Percentiles rank a stretch among this genome's conserved stretches.
Evolutionary conservation across 1,140 invertebrate genomes (phyloP).

Genomic region (Tetramorium parvispinum): DNA sequence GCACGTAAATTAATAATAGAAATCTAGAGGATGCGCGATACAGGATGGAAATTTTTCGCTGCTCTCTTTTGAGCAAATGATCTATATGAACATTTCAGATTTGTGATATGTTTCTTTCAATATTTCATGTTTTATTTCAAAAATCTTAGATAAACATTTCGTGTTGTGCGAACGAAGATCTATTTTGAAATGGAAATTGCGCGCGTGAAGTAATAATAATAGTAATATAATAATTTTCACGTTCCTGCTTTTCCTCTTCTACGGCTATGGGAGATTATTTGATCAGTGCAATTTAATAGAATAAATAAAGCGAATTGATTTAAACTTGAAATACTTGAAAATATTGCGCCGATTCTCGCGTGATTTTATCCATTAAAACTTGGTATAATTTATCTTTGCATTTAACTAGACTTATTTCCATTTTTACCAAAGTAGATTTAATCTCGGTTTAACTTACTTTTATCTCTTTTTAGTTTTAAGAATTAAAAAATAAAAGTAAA

Average conservation of each 20-base stretch:
- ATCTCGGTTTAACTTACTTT: too few species aligned
- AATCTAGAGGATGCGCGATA: not conserved
- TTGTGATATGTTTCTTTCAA: not conserved
- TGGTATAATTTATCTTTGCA: not conserved
- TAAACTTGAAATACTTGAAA: not conserved
- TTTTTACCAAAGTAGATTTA: too few species aligned
- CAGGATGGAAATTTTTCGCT: not conserved
- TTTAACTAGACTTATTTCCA: constrained; percentile 1
- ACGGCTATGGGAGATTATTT: not conserved
- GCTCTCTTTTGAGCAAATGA: not conserved
- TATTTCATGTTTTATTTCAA: not conserved
- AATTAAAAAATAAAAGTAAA: too few species aligned
- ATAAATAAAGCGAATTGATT: not conserved
- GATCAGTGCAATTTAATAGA: not conserved
- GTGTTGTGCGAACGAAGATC: not conserved
- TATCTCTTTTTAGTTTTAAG: too few species aligned
- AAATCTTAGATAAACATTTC: not conserved
- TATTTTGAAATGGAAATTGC: not conserved
- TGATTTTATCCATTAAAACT: not conserved
- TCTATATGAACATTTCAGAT: not conserved
- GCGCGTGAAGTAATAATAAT: not conserved
- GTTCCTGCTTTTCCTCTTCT: not conserved
- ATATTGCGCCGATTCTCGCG: not conserved
- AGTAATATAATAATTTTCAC: constrained; percentile 21
- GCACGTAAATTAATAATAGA: not conserved